Conservation (phyloP, 2,113 vertebrate species). For the Dipodomys merriami region DNA sequence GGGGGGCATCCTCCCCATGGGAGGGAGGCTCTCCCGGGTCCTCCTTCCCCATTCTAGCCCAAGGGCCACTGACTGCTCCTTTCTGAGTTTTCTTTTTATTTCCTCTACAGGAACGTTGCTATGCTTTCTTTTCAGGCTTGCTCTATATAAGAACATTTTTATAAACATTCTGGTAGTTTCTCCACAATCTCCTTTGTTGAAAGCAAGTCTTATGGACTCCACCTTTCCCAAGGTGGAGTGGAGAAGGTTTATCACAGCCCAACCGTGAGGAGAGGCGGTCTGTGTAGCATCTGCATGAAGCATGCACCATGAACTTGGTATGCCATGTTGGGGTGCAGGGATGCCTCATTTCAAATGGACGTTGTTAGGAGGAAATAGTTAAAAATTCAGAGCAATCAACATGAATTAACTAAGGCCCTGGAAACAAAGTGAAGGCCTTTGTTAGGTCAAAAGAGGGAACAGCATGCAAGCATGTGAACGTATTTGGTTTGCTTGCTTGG, state of each 20-base stretch:
- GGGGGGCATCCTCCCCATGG: too few species aligned
- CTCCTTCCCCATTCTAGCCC: too few species aligned
- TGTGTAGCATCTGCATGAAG: too few species aligned
- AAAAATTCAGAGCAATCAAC: neutral
- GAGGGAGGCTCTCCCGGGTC: too few species aligned
- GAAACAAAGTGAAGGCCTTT: neutral
- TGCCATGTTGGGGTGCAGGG: too few species aligned
- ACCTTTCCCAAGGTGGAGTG: too few species aligned
- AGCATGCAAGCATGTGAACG: neutral
- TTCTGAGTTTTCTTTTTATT: neutral
- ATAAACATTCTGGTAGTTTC: neutral
- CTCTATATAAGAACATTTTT: neutral
- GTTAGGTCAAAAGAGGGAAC: accelerated
- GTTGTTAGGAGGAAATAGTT: neutral
- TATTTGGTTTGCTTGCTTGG: too few species aligned
- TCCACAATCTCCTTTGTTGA: neutral
- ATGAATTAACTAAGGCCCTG: too few species aligned
- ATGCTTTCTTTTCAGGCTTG: neutral
- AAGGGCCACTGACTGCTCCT: too few species aligned
- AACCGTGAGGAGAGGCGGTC: neutral
- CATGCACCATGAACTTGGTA: too few species aligned
- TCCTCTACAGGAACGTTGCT: neutral
- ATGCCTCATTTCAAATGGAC: too few species aligned
- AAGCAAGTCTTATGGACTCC: neutral
- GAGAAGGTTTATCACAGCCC: neutral